phyloP scores from a whole-genome alignment of 2,113 vertebrate genomes.

The Rhodinocichla rosea region DNA sequence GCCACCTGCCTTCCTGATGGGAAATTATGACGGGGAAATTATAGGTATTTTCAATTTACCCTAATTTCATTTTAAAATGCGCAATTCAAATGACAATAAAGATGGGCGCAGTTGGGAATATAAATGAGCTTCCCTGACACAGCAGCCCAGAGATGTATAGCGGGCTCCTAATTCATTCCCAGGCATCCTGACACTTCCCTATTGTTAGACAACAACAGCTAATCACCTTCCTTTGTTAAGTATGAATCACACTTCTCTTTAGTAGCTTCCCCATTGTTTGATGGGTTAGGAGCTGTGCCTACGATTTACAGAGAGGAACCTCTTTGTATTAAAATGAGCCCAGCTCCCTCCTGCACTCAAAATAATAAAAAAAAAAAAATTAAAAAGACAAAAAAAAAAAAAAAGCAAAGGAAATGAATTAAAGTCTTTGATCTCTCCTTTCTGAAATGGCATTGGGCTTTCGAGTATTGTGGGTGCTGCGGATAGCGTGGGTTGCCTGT shows the following conservation, averaged over 20 bases:
- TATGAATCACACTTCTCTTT: constrained; percentile 59
- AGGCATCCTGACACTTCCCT: constrained; percentile 44
- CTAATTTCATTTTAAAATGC: constrained; percentile 48
- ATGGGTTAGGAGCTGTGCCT: constrained; percentile 36
- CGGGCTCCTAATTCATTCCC: constrained; percentile 48
- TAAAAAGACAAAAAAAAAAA: not conserved
- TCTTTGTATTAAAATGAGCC: constrained; percentile 36
- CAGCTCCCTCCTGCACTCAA: not conserved
- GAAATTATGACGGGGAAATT: constrained; percentile 32
- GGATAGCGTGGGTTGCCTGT: not conserved
- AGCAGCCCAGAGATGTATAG: not conserved
- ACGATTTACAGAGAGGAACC: constrained; percentile 36
- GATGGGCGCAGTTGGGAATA: constrained; percentile 16
- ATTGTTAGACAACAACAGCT: constrained; percentile 55
- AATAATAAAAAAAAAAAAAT: not conserved
- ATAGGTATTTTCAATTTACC: constrained; percentile 51
- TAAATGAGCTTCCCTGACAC: not conserved
- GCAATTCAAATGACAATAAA: constrained; percentile 53
- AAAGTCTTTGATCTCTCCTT: constrained; percentile 33
- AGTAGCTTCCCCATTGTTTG: constrained; percentile 53
- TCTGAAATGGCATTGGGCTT: not conserved
- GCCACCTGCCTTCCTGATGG: constrained; percentile 28
- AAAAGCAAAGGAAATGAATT: constrained; percentile 23
- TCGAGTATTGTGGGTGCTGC: not conserved
- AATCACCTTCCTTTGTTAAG: constrained; percentile 49